Base-by-base conservation (phyloP, 2,888 invertebrate genomes). In the Parapristionchus giblindavisi region DNA sequence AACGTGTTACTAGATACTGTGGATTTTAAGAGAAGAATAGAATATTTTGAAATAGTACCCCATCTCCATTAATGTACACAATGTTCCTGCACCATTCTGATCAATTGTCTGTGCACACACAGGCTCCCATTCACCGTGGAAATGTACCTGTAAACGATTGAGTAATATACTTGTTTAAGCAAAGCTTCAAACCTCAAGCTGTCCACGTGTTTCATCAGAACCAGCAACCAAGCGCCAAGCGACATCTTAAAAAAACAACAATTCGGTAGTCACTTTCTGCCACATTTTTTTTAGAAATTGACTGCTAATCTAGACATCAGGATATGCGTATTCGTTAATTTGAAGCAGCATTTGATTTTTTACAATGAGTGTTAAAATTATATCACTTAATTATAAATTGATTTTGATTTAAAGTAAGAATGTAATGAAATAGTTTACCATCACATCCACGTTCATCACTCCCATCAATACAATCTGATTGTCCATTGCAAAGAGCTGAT, bases 41-140 rank as follows among this genome's bases (percentile, higher is more conserved):
- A n/a, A 68, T 17, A 68, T 21, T 63, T 24, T 56, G 32, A 17
- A 34, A 32, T 17, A 11, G 79, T 79, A 89, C 89, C 81, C 80
- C 78, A 83, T 85, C 60, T 89, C 89, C 54, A 90, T 77, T 87
- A 88, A 88, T 29, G 87, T 82, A 79, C 90, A 90, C 36, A 90
- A 78, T 36, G 89, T 89, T 60, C 90, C 90, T 0, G 93, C 93
- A 34, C 92, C 92, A 60, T 90, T 89, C 27, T 91, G 89, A 65
- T 92, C 91, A 85, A 93, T 93, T 83, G 92, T 92, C 85, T 93
- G 93, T 84, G 93, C 93, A 87, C 94, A 94, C 21, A 94, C 90
- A 0, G 93, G 92, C 17, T 93, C 93, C 92, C 93, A 93, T 27
- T 92, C 90, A 2, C 92, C 92, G 78, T 91, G 91, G 80, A 92